Evolutionary conservation across 2,113 vertebrate genomes (phyloP), one percentile per base, ranked within the genome.

Genomic region (Gallinago paraguaiae): DNA sequence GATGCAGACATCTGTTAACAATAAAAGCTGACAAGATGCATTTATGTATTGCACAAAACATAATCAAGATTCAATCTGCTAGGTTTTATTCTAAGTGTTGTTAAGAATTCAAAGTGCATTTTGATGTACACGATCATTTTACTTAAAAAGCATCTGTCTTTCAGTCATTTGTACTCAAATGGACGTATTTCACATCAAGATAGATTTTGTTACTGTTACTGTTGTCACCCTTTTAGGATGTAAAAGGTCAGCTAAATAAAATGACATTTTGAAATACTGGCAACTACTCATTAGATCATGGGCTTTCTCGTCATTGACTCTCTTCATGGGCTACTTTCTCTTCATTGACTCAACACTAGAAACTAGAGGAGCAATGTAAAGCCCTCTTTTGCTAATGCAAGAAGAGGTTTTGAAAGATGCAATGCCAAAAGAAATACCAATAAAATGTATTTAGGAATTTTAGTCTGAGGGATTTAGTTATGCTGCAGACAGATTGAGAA

Each of bases 31-130:
- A 81, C 93, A 71, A 0, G 22, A 90, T 23, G 13, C 64, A 75
- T 93, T 94, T 95, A 27, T 71, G 37, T 28, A 7, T 18, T 10
- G 16, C 69, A 95, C 60, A 93, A 96, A 95, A 69, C 59, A 48
- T 53, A 91, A 92, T 88, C 88, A 92, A 74, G 61, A 93, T 70
- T 84, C 83, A 91, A 43, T 86, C 77, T 81, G 83, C 33, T n/a
- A 23, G 11, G 18, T 53, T 96, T 96, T 95, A 54, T 88, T 60
- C 61, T 56, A 56, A 7, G 6, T 0, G 2, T 27, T 70, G 76
- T 82, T 86, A 56, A 45, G 53, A 25, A 92, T 93, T 92, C 61
- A 17, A 68, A 95, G 77, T 71, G 33, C 27, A 13, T 91, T 95
- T 92, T 76, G 27, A 6, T 69, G 86, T 69, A 37, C 77, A 23